Percentiles rank a stretch among this genome's conserved stretches.
Conservation (phyloP, 2,888 invertebrate species). For the Luperina testacea region DNA sequence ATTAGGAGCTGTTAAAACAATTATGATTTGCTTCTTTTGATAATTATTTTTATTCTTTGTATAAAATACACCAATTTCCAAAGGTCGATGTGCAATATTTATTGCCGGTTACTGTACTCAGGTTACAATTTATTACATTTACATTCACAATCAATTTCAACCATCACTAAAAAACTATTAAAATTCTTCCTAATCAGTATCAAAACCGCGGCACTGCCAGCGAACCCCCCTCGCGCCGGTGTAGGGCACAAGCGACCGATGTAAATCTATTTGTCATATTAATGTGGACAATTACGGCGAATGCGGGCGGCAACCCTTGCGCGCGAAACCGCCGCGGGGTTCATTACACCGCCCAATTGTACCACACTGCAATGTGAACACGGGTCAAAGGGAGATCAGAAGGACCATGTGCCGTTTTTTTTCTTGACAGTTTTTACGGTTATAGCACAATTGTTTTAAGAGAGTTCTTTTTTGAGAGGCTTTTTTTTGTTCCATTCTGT, state of each 20-base stretch:
- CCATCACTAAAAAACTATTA: background rate
- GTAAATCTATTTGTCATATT: constrained; percentile 89
- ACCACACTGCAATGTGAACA: constrained; percentile 32
- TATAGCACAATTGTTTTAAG: background rate
- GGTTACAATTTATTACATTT: background rate
- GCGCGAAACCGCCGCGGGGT: constrained; percentile 72
- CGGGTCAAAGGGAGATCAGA: constrained; percentile 16
- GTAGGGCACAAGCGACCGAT: constrained; percentile 70
- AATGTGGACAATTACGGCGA: constrained; percentile 86
- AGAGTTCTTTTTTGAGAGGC: background rate
- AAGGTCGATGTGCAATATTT: too few species aligned
- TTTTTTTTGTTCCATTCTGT: background rate
- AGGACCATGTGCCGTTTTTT: constrained; percentile 3
- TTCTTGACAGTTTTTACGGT: background rate
- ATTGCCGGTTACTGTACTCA: background rate
- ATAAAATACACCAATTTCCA: too few species aligned
- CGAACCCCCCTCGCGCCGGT: constrained; percentile 29
- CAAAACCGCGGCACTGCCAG: constrained; percentile 32
- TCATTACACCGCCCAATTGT: constrained; percentile 75
- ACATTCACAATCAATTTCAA: background rate
- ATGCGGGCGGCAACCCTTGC: constrained; percentile 85
- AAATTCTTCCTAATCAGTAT: constrained; percentile 40
- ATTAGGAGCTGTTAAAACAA: too few species aligned
- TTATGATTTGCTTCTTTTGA: too few species aligned
- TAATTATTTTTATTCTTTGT: too few species aligned